A percentile compares a stretch with the other conserved stretches of the same genome.
Evolutionary conservation across 2,797 vertebrate genomes (phyloP).

Genomic region (Labroides dimidiatus): DNA sequence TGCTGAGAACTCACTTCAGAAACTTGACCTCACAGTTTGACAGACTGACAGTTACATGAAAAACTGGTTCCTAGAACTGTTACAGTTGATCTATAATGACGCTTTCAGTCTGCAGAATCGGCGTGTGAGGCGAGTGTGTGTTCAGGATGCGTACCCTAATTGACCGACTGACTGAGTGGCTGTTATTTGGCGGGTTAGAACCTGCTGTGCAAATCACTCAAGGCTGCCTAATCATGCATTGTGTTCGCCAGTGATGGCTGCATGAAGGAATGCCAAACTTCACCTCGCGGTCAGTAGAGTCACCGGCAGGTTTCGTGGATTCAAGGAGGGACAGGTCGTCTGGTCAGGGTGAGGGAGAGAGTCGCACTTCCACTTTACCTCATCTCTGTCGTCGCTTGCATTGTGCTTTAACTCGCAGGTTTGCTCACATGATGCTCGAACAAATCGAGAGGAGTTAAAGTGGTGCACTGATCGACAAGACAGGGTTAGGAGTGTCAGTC

Average conservation of each 20-base stretch:
- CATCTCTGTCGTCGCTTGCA: neutral
- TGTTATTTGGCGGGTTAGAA: slow-evolving; percentile 53
- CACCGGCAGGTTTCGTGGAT: slow-evolving; percentile 15
- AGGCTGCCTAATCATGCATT: slow-evolving; percentile 54
- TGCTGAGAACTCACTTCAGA: too few relatives aligned
- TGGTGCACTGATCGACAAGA: neutral
- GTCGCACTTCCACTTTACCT: slow-evolving; percentile 5
- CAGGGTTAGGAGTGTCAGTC: neutral
- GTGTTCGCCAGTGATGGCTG: slow-evolving; percentile 31
- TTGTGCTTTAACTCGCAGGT: neutral
- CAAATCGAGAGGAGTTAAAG: slow-evolving; percentile 1
- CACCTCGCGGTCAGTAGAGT: slow-evolving; percentile 37
- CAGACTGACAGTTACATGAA: neutral
- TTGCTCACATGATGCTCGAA: slow-evolving; percentile 7
- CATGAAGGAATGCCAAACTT: slow-evolving; percentile 57
- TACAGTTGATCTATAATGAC: neutral
- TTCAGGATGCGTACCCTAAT: slow-evolving; percentile 4
- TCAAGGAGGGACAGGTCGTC: slow-evolving; percentile 37
- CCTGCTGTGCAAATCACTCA: slow-evolving; percentile 58
- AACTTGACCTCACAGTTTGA: neutral
- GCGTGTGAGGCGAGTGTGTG: slow-evolving; percentile 6
- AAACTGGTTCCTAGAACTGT: slow-evolving; percentile 9
- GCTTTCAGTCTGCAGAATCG: neutral
- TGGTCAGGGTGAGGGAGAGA: neutral
- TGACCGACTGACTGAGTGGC: slow-evolving; percentile 38